Base-by-base conservation (phyloP, 2,797 vertebrate genomes). In the Phataginus tetradactyla region DNA sequence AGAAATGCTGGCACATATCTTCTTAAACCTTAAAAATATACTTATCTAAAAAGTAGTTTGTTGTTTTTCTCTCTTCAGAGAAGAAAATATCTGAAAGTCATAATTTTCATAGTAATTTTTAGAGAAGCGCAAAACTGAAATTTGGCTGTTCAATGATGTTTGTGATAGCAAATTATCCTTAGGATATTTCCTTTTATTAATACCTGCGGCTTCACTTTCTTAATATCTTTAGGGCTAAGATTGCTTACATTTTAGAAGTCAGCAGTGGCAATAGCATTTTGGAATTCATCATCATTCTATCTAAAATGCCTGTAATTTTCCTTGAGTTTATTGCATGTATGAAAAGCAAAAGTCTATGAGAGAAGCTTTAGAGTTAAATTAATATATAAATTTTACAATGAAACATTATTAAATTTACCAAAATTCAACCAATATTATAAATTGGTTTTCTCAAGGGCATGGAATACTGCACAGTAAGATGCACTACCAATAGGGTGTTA, bases 121-220 rank as follows among this genome's bases (percentile, higher is more conserved):
- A 79, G 66, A 90, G 1, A 90, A 84, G 4, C 20, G 86, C 34
- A 61, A 39, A 61, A 59, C 11, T 87, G 32, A 83, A 95, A 68
- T 89, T 94, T 84, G 78, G 20, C n/a, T 80, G 3, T 89, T 96
- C 37, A 69, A 61, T 15, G 20, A 34, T 88, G 14, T 66, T n/a
- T 14, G 23, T 85, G n/a, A 93, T 25, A 81, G 32, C 25, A 87
- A 94, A 91, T 96, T 93, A 87, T 45, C 63, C 27, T 20, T 78
- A 90, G 55, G 84, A 75, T 39, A 88, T 77, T 94, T 93, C 51
- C 42, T 96, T 93, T 95, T 94, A 93, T 90, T 96, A 74, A 97
- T n/a, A 66, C 4, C n/a, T 4, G 0, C 68, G 37, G 4, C 57
- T 97, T 86, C 20, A 77, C 27, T 90, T 94, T 92, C 74, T 94